Evolutionary conservation across 2,888 invertebrate species (phyloP).

Genomic region (Steromphala cineraria): DNA sequence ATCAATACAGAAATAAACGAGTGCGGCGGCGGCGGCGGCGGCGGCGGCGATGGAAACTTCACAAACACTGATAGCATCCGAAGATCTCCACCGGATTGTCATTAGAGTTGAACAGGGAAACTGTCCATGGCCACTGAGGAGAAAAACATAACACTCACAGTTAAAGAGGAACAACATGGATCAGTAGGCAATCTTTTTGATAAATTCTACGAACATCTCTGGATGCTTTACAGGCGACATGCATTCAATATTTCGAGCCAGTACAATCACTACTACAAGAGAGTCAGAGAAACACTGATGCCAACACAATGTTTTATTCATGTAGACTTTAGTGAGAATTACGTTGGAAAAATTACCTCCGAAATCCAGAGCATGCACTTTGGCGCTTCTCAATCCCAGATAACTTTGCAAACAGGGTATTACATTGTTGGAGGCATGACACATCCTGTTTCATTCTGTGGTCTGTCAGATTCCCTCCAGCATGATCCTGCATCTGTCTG

Average conservation of each 20-base stretch:
- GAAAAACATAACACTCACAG: conserved; percentile 9
- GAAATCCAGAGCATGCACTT: conserved; percentile 73
- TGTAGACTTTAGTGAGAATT: too few species aligned
- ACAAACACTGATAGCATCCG: too few species aligned
- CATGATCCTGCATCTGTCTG: conserved; percentile 73
- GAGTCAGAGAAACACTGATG: conserved; percentile 39
- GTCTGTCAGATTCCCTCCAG: conserved; percentile 62
- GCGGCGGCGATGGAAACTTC: too few species aligned
- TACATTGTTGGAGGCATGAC: conserved; percentile 46
- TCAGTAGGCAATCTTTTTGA: neutral
- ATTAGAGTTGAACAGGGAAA: too few species aligned
- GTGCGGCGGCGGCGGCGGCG: too few species aligned
- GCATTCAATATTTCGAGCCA: conserved; percentile 19
- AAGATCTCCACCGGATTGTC: too few species aligned
- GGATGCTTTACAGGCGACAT: neutral
- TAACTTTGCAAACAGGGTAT: conserved; percentile 72
- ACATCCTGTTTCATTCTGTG: conserved; percentile 46
- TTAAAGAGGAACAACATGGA: neutral
- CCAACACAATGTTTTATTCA: conserved; percentile 49
- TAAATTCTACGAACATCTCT: neutral
- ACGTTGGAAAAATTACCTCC: conserved; percentile 58
- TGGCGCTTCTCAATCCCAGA: conserved; percentile 64
- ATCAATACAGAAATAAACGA: too few species aligned
- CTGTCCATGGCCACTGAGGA: conserved; percentile 4
- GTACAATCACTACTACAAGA: conserved; percentile 61